Conservation (phyloP, 1,140 invertebrate species). For the Brachionus rubens region DNA sequence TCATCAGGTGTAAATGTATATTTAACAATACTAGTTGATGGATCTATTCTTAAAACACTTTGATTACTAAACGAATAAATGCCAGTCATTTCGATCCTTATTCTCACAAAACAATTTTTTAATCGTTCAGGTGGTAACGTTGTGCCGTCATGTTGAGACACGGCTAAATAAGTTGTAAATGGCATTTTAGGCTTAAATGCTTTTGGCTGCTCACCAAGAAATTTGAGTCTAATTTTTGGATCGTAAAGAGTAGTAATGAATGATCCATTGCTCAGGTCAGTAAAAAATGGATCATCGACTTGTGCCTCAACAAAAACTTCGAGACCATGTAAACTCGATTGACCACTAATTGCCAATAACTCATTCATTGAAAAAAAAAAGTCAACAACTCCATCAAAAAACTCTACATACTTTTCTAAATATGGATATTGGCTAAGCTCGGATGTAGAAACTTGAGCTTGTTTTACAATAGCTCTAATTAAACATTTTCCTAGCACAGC, state of each 20-base stretch:
- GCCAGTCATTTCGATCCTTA: constrained; percentile 52
- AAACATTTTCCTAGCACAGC: constrained; percentile 74
- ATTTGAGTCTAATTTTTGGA: constrained; percentile 73
- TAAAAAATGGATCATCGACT: constrained; percentile 82
- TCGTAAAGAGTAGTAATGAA: constrained; percentile 81
- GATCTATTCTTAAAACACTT: background rate
- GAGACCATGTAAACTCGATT: constrained; percentile 72
- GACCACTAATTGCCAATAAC: constrained; percentile 54
- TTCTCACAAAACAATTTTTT: constrained; percentile 48
- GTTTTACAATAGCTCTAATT: constrained; percentile 67
- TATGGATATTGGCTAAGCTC: constrained; percentile 37
- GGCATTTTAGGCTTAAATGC: constrained; percentile 91
- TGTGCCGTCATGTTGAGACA: constrained; percentile 47
- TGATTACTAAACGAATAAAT: constrained; percentile 50
- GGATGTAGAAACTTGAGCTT: constrained; percentile 27
- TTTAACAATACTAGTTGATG: constrained; percentile 44
- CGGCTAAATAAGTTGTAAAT: constrained; percentile 72
- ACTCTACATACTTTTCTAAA: constrained; percentile 14
- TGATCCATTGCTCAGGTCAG: constrained; percentile 77
- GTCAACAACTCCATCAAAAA: constrained; percentile 77
- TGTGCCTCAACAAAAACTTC: constrained; percentile 70
- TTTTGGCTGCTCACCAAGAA: constrained; percentile 82
- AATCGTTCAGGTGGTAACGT: background rate
- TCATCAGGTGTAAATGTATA: constrained; percentile 42
- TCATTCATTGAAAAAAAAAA: constrained; percentile 80